Conservation (phyloP, 2,797 vertebrate species). For the Buceros bicornis region DNA sequence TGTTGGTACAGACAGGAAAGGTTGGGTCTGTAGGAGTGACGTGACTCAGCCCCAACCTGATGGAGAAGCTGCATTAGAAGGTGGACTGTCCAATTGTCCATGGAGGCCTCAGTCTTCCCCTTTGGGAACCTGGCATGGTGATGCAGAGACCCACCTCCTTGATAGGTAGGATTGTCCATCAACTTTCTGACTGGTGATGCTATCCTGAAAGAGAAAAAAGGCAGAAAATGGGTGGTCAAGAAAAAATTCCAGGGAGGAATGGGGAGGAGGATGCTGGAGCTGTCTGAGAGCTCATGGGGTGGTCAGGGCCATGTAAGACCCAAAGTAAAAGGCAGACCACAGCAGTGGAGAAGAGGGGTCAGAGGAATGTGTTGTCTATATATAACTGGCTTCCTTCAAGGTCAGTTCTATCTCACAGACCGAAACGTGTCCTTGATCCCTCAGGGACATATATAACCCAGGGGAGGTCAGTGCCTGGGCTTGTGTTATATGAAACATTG, state of each 20-base stretch:
- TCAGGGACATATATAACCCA: not conserved
- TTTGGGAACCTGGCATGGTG: accelerated
- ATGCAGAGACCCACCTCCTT: not conserved
- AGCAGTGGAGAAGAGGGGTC: not conserved
- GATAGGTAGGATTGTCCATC: not conserved
- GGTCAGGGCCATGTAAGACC: not conserved
- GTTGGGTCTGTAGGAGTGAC: not conserved
- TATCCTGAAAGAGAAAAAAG: not conserved
- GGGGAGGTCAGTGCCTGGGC: not conserved
- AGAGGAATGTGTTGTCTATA: not conserved
- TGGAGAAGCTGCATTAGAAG: not conserved
- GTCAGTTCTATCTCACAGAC: conserved; percentile 12
- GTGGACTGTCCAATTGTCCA: not conserved
- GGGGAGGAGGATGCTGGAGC: not conserved
- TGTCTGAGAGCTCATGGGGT: not conserved
- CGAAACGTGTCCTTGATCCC: not conserved
- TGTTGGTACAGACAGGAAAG: not conserved
- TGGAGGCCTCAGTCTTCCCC: accelerated
- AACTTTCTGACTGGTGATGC: not conserved
- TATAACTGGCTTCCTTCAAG: not conserved
- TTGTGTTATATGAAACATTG: not conserved
- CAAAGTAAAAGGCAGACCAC: not conserved
- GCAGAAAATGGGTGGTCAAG: not conserved
- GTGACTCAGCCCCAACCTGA: too few species aligned
- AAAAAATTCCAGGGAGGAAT: not conserved